These are phyloP conservation scores for Eidolon helvum DNA, from an alignment of 2,113 vertebrate genomes.

Conservation along the genomic window DNA sequence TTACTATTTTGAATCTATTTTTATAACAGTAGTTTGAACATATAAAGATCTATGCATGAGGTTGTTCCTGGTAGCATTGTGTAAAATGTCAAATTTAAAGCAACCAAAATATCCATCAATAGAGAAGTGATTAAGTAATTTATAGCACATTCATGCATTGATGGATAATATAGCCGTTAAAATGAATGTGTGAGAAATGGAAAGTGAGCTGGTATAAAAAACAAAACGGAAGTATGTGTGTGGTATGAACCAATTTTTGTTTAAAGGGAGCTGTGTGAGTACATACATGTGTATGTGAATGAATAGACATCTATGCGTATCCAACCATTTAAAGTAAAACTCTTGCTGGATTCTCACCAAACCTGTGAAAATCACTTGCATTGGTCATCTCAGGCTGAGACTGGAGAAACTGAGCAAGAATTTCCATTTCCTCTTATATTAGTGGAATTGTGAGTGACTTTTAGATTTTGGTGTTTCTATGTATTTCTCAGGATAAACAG, in stretches of 20 bases:
- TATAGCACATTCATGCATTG: not conserved
- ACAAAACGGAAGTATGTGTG: not conserved
- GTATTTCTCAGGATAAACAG: not conserved
- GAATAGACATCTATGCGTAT: not conserved
- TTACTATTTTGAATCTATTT: not conserved
- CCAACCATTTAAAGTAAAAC: not conserved
- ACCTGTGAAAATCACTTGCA: not conserved
- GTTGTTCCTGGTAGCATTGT: not conserved
- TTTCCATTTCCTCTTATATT: not conserved
- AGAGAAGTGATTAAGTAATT: conserved; percentile 5
- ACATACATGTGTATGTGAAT: not conserved
- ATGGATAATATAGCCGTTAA: not conserved
- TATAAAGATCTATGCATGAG: not conserved
- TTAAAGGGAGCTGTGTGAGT: not conserved
- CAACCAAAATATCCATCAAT: not conserved
- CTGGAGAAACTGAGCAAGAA: not conserved
- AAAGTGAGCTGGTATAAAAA: not conserved
- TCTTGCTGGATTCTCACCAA: not conserved
- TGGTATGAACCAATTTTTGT: not conserved
- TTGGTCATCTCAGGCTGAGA: not conserved
- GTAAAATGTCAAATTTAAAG: conserved; percentile 34
- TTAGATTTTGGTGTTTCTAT: not conserved
- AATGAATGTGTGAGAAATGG: not conserved
- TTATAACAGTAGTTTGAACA: conserved; percentile 7
- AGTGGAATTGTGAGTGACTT: not conserved